These are phyloP conservation scores for Synergus laeviventris DNA, from an alignment of 2,888 invertebrate genomes.

Conservation along the genomic window DNA sequence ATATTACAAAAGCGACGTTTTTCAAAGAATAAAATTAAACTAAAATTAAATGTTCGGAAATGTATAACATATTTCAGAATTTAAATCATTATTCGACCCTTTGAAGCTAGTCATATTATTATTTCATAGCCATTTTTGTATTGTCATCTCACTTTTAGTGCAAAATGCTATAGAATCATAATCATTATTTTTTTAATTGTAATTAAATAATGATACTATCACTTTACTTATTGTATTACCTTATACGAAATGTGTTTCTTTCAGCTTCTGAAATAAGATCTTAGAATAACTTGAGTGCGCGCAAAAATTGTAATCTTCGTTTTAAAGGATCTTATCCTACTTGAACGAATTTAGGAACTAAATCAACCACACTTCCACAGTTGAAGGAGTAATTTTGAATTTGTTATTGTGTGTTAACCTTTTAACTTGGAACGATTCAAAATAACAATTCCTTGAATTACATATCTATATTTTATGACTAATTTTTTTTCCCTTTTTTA, in stretches of 20 bases:
- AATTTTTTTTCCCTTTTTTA: not conserved
- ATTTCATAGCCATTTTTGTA: not conserved
- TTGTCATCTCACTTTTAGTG: slow-evolving; percentile 20
- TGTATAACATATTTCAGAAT: not conserved
- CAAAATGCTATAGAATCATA: slow-evolving; percentile 2
- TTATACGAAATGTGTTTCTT: not conserved
- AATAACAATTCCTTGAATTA: not conserved
- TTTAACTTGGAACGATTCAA: not conserved
- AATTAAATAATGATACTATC: slow-evolving; percentile 15
- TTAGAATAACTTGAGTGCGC: not conserved
- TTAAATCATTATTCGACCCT: not conserved
- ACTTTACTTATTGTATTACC: not conserved
- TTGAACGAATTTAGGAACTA: not conserved
- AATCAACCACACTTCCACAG: not conserved
- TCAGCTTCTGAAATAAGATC: not conserved
- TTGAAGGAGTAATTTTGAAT: not conserved
- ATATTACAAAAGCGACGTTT: no score
- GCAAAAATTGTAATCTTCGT: not conserved
- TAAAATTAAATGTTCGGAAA: no score
- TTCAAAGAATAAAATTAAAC: no score
- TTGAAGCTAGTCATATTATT: not conserved
- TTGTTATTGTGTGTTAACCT: not conserved
- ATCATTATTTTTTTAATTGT: slow-evolving; percentile 11
- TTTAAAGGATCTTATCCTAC: not conserved
- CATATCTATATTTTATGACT: no score